Conservation (phyloP, 1,140 invertebrate genomes). For the Conopomorpha cramerella region DNA sequence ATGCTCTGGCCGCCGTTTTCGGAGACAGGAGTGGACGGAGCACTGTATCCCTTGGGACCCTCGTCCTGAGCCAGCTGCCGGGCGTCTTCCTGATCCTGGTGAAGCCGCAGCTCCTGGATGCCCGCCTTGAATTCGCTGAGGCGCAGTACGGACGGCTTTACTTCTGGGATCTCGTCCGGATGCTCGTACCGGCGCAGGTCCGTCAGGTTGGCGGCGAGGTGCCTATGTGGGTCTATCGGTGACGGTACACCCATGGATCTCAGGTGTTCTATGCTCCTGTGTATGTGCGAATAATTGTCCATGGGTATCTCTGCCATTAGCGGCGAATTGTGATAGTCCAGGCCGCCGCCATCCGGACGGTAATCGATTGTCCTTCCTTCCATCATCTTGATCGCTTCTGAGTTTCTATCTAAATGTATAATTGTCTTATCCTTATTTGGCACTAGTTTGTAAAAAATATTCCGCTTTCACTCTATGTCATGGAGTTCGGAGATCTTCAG, state of each 20-base stretch:
- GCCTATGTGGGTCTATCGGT: conserved; percentile 55
- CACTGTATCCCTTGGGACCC: conserved; percentile 56
- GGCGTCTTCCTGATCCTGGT: conserved; percentile 42
- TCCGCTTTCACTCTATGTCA: conserved; percentile 39
- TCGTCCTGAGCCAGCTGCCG: conserved; percentile 51
- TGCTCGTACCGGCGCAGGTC: conserved; percentile 58
- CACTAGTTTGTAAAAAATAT: conserved; percentile 51
- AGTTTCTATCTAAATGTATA: conserved; percentile 46
- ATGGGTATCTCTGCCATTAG: conserved; percentile 65
- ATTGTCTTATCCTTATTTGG: conserved; percentile 40
- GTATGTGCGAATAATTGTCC: conserved; percentile 67
- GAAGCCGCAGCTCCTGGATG: conserved; percentile 43
- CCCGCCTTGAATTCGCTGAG: conserved; percentile 56
- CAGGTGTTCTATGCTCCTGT: conserved; percentile 70
- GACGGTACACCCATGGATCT: conserved; percentile 65
- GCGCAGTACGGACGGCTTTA: conserved; percentile 58
- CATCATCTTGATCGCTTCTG: conserved; percentile 52
- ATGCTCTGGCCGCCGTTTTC: conserved; percentile 63
- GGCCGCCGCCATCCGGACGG: conserved; percentile 59
- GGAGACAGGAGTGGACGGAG: conserved; percentile 67
- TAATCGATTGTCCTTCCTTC: conserved; percentile 65
- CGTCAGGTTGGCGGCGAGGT: conserved; percentile 49
- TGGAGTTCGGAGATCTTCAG: conserved; percentile 54
- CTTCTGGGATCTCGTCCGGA: conserved; percentile 56
- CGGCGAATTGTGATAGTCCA: conserved; percentile 65